Percentiles rank a stretch among this genome's conserved stretches.
phyloP scores from a whole-genome alignment of 1,140 invertebrate genomes.

The Ceratina australensis region DNA sequence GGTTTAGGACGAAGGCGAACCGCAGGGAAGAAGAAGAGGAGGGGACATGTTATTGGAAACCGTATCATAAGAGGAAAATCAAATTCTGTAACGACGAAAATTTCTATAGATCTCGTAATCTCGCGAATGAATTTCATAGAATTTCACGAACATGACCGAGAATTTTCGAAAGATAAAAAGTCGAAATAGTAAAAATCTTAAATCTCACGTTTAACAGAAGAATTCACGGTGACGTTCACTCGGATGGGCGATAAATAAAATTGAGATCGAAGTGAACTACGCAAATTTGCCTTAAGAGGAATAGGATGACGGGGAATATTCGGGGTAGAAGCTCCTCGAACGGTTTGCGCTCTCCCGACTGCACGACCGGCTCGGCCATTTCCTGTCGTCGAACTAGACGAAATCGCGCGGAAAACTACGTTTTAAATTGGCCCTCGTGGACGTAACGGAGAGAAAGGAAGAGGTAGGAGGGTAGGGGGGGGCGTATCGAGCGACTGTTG shows the following conservation, averaged over 20 bases:
- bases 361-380: constrained; percentile 5
- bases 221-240: no score
- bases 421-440: constrained; percentile 29
- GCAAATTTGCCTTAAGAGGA: no score
- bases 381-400: constrained; percentile 21
- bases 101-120: background rate
- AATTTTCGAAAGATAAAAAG: no score
- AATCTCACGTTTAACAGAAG: no score
- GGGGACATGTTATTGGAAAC: background rate
- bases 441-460: no score
- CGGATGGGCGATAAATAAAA: no score
- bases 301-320: background rate
- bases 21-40: background rate
- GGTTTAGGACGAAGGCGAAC: background rate
- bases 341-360: constrained; percentile 10
- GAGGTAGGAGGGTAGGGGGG: no score
- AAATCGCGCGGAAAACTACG: constrained; percentile 44
- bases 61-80: constrained; percentile 14
- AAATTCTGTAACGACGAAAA: background rate
- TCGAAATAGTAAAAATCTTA: no score
- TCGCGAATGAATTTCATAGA: no score
- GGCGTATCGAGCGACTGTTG: constrained; percentile 24
- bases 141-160: no score
- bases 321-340: constrained; percentile 21
- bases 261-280: no score